Evolutionary conservation across 2,113 vertebrate species (phyloP), one percentile per base, ranked within the genome.

Genomic region (Etia nguti): DNA sequence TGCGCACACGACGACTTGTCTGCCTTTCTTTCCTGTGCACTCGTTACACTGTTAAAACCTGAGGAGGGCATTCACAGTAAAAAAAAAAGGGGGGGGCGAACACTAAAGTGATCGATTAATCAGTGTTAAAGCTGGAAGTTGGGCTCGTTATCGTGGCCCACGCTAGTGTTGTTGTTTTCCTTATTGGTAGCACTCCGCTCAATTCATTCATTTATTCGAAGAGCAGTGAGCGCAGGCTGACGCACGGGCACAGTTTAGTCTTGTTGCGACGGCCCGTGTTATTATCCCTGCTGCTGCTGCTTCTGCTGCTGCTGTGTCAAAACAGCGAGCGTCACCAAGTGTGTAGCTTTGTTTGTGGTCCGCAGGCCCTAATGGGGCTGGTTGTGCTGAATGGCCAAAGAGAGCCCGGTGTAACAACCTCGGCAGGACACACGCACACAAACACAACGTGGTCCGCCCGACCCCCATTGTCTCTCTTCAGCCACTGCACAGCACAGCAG

Each of bases 381-480:
- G 16, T 81, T 80, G 43, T 77, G 90, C 82, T 88, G 65, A 87
- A 68, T 56, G 86, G 85, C 81, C 83, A 85, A 65, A 36, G 79
- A 90, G 86, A 85, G 86, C 52, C 77, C 68, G 22, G 38, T 85
- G 57, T 57, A 38, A 41, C 62, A 26, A 26, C 52, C 87, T 86
- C 87, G 54, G 60, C 52, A 80, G 84, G 82, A 82, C 84, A 18
- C 80, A 46, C 87, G 85, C 89, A 90, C 89, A 89, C 93, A 89
- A 87, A 92, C 92, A 88, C 93, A 95, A 93, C 94, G 93, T 94
- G 94, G 93, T 93, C 92, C 84, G 80, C 84, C 57, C 79, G 82
- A 88, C 70, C 91, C 92, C 92, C 89, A 94, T 95, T 95, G 93
- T 94, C 88, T 93, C 57, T 81, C 29, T 81, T 26, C 85, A 80